These are phyloP conservation scores for Seladonia tumulorum DNA, from an alignment of 2,888 invertebrate species.

Conservation along the genomic window DNA sequence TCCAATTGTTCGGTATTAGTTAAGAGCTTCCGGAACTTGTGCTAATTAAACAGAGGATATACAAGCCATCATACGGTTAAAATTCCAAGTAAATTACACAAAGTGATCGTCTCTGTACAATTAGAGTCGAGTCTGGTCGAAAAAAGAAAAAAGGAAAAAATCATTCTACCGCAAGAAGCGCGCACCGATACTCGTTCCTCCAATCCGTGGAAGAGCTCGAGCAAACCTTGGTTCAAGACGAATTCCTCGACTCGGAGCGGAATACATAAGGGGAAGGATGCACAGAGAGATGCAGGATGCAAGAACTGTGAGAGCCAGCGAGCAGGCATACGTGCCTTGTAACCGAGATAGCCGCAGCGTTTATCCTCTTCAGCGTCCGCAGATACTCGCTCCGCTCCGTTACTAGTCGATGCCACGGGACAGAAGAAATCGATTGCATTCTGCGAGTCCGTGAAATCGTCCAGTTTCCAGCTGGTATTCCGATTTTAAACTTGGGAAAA, in stretches of 20 bases:
- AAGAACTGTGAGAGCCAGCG: constrained; percentile 73
- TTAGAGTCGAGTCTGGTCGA: not conserved
- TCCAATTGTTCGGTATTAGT: too few species aligned
- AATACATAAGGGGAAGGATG: constrained; percentile 58
- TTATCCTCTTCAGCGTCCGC: constrained; percentile 60
- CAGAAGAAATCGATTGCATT: constrained; percentile 39
- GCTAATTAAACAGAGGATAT: too few species aligned
- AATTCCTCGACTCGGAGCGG: constrained; percentile 54
- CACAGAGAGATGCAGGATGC: constrained; percentile 62
- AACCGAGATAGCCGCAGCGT: constrained; percentile 72
- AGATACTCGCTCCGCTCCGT: constrained; percentile 45
- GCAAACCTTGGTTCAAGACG: constrained; percentile 56
- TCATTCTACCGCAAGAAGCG: constrained; percentile 13
- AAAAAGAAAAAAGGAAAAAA: not conserved
- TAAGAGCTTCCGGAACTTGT: too few species aligned
- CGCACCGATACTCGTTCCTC: constrained; percentile 36
- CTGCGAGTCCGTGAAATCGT: constrained; percentile 33
- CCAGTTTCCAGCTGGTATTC: not conserved
- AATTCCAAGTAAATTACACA: not conserved
- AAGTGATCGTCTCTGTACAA: not conserved
- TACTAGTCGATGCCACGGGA: constrained; percentile 58
- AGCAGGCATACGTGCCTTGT: constrained; percentile 78
- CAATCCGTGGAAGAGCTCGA: constrained; percentile 57
- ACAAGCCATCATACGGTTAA: too few species aligned
- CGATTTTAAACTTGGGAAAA: not conserved